Evolutionary conservation across 2,888 invertebrate genomes (phyloP).

Genomic region (Limnephilus lunatus): DNA sequence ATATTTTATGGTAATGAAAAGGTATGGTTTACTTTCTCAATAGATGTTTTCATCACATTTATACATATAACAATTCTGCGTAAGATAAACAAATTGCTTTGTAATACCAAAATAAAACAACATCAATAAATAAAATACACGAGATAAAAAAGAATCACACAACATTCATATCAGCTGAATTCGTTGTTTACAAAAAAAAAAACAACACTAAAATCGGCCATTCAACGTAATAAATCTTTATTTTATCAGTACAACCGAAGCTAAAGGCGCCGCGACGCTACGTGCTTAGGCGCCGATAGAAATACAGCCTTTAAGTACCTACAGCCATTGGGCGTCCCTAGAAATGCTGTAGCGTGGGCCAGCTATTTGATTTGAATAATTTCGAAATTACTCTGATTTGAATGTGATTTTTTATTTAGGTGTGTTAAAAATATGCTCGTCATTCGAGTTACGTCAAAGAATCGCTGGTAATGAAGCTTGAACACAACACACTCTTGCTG

Average conservation of each 20-base stretch:
- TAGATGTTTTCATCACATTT: not conserved
- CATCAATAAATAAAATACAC: not conserved
- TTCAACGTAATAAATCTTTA: conserved; percentile 36
- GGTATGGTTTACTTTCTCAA: not conserved
- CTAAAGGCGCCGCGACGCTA: conserved; percentile 34
- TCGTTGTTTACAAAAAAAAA: conserved; percentile 32
- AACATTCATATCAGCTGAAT: conserved; percentile 15
- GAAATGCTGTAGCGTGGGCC: not conserved
- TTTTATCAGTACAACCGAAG: conserved; percentile 36
- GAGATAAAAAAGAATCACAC: conserved; percentile 6
- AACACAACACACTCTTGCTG: not conserved
- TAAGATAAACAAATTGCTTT: not conserved
- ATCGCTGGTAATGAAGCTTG: not conserved
- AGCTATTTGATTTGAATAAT: conserved; percentile 47
- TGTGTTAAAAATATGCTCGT: not conserved
- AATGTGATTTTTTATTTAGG: not conserved
- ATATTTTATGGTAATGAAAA: not conserved
- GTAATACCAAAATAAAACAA: not conserved
- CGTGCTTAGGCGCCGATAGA: conserved; percentile 4
- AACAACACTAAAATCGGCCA: conserved; percentile 33
- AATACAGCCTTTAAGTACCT: not conserved
- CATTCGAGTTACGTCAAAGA: not conserved
- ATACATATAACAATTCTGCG: not conserved
- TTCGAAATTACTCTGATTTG: conserved; percentile 4
- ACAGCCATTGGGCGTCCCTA: not conserved